Base-by-base conservation (phyloP, 2,113 vertebrate genomes). In the Varanus salvator region DNA sequence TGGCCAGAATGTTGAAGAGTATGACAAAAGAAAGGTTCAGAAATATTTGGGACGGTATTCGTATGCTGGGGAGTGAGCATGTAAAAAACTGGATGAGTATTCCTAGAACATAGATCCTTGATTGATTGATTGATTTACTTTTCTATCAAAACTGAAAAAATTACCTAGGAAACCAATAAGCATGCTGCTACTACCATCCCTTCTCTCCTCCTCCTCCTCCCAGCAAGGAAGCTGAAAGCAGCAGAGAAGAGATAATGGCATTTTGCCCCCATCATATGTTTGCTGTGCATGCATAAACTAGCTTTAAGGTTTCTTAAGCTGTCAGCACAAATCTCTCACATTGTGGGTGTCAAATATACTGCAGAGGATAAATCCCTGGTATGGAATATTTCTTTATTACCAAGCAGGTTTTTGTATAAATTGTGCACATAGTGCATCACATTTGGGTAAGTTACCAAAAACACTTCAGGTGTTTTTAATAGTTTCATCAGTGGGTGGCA, bases 1-100 rank as follows among this genome's bases (percentile, higher is more conserved):
- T 64, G 38, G 31, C 27, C 9, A 27, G 77, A 86, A 81, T 86
- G 68, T 44, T 74, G 27, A n/a, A 81, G 31, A 7, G 34, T 72
- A 86, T 86, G 52, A 57, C 77, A 71, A 85, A 44, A 54, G 52
- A 14, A 85, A 48, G 68, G 83, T 90, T 80, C 31, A 71, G 38
- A 69, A n/a, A 54, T 69, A 90, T 38, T 85, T 85, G 82, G 80
- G 76, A 90, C n/a, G 27, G 14, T 21, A 68, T 23, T 11, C 50
- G 54, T 80, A 17, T n/a, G 64, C 31, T 72, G 25, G 34, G 12
- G 4, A 44, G 23, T 80, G 76, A 80, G 76, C 21, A 60, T 80
- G 5, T 57, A 44, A 76, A 89, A 77, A 76, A 60, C 14, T 74
- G 38, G 19, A 76, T 84, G 50, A 80, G 57, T 19, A 27, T 31